Evolutionary conservation across 2,888 invertebrate species (phyloP), one percentile per base, ranked within the genome.

Genomic region (Sialis lutaria): DNA sequence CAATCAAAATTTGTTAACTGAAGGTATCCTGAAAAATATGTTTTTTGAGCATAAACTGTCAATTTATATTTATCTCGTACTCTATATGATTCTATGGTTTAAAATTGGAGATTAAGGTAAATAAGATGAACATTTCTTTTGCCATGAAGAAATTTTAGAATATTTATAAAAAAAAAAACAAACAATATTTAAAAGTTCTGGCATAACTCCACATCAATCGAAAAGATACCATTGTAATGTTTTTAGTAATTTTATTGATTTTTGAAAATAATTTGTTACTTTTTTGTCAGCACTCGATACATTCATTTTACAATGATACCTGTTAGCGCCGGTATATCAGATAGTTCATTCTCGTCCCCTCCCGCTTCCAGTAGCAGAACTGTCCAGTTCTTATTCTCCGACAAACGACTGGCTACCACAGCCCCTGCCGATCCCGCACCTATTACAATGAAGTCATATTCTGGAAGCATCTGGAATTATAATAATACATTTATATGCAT

Each of bases 381-480:
- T 6, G 79, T 81, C 88, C 88, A 88, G 61, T 85, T 82, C 53
- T 75, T 69, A 45, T 83, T 71, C 64, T 88, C 88, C 5, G 86
- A 85, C 50, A 89, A 71, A 22, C 88, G 74, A 53, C 84, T 86
- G 45, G 90, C 90, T 44, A 90, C 74, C 45, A 90, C 90, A 3
- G 90, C 86, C 31, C 91, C 91, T 1, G 90, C 90, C 6, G 89
- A 89, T 35, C 91, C 91, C 10, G 82, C 88, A 40, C 91, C 91
- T 48, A 91, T 76, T 57, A 89, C 74, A 55, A 89, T 76, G 62
- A 88, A 93, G 64, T 89, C 90, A 71, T 88, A 88, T 63, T 82
- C 79, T 50, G 77, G 75, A 57, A 76, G 65, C 54, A 87, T 67
- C 87, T 85, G 70, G 1, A 64, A 63, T 50, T 46, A 44, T 45